These are phyloP conservation scores for Anolis sagrei DNA, from an alignment of 2,113 vertebrate species.

Conservation along the genomic window DNA sequence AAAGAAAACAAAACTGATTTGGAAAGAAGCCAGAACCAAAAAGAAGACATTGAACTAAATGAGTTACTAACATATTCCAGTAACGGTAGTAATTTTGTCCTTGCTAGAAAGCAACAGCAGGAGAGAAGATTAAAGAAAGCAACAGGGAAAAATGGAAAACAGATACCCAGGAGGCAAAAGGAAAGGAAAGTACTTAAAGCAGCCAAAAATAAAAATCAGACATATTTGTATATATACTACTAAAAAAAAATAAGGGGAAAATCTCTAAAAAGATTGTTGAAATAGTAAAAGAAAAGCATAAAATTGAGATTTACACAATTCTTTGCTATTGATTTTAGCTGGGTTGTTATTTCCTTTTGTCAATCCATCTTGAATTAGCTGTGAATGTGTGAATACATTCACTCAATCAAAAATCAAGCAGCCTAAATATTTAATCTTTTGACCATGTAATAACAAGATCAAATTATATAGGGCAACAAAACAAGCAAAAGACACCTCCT, in stretches of 20 bases:
- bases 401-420: background rate
- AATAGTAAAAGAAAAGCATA: background rate
- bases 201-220: slow-evolving; percentile 8
- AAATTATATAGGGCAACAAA: background rate
- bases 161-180: slow-evolving; percentile 27
- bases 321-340: background rate
- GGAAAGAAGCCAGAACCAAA: background rate
- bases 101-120: slow-evolving; percentile 31
- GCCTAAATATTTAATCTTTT: background rate
- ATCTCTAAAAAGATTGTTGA: background rate
- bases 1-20: background rate
- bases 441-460: background rate
- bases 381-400: background rate
- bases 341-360: background rate
- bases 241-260: background rate
- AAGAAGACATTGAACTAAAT: slow-evolving; percentile 27
- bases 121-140: slow-evolving; percentile 31
- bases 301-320: background rate
- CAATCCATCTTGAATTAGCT: background rate
- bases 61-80: slow-evolving; percentile 16
- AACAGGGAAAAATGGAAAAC: slow-evolving; percentile 24
- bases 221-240: background rate
- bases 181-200: slow-evolving; percentile 6
- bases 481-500: background rate
- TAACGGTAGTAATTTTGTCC: slow-evolving; percentile 20